A percentile compares a stretch with the other conserved stretches of the same genome.
Evolutionary conservation across 2,797 vertebrate species (phyloP).

Genomic region (Prunella strophiata): DNA sequence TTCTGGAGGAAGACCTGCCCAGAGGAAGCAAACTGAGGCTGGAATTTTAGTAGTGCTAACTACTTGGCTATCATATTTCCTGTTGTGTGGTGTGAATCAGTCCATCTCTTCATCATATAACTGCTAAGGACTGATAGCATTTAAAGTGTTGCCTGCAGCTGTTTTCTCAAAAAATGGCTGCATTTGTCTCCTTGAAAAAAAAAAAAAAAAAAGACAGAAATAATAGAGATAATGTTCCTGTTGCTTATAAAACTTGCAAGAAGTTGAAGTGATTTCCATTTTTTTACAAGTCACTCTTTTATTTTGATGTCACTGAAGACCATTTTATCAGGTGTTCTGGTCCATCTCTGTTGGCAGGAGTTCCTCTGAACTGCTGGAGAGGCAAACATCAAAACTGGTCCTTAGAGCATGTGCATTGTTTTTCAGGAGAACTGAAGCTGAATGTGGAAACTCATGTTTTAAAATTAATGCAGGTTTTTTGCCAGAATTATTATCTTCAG

Average conservation of each 20-base stretch:
- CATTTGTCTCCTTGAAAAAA: conserved; percentile 11
- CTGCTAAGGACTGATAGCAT: conserved; percentile 53
- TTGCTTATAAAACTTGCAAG: conserved; percentile 40
- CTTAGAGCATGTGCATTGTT: neutral
- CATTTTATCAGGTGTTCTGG: conserved; percentile 52
- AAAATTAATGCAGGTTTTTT: neutral
- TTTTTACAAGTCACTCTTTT: conserved; percentile 33
- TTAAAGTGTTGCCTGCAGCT: conserved; percentile 41
- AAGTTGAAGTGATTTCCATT: conserved; percentile 28
- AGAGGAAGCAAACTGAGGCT: neutral
- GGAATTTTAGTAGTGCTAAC: conserved; percentile 37
- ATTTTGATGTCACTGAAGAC: conserved; percentile 18
- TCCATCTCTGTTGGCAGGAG: conserved; percentile 47
- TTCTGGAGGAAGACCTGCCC: neutral
- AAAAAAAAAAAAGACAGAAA: neutral
- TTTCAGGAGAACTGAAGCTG: conserved; percentile 29
- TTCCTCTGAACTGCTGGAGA: conserved; percentile 1
- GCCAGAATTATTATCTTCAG: neutral
- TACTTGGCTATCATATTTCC: conserved; percentile 4
- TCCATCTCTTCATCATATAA: conserved; percentile 19
- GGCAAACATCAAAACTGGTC: conserved; percentile 26
- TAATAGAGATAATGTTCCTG: conserved; percentile 8
- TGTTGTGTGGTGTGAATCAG: conserved; percentile 14
- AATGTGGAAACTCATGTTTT: conserved; percentile 32
- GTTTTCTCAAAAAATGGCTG: conserved; percentile 58